Conservation (phyloP, 53 echinoderm and acorn worm genomes). For the Temnopleurus reevesii region DNA sequence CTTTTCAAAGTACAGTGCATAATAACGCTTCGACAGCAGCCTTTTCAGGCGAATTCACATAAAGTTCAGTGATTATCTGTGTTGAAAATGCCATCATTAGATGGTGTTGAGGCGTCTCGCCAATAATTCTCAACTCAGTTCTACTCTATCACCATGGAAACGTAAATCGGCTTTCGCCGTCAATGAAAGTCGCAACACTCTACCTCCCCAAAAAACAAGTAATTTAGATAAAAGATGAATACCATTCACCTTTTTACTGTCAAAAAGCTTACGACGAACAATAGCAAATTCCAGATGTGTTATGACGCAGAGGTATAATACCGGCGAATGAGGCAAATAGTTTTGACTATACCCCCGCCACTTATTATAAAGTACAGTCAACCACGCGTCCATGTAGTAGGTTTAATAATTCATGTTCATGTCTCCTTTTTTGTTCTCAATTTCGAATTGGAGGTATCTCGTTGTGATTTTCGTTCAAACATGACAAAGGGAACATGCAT, state of each 20-base stretch:
- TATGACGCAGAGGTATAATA: not conserved
- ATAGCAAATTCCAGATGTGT: not conserved
- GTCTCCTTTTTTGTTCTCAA: not conserved
- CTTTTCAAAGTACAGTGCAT: too few relatives aligned
- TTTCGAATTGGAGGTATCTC: not conserved
- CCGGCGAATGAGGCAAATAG: not conserved
- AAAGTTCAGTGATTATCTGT: too few relatives aligned
- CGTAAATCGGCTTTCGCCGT: not conserved
- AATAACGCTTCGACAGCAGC: too few relatives aligned
- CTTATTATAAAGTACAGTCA: conserved; percentile 1
- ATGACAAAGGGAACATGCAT: conserved; percentile 6
- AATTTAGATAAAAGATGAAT: not conserved
- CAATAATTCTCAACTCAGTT: not conserved
- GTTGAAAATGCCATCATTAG: not conserved
- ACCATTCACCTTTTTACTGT: not conserved
- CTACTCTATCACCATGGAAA: not conserved
- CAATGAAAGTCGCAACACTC: not conserved
- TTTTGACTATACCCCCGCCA: not conserved
- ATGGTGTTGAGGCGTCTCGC: not conserved
- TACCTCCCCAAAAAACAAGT: not conserved
- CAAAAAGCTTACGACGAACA: not conserved
- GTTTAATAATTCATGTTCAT: conserved; percentile 18
- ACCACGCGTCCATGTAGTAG: not conserved
- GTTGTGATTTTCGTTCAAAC: not conserved
- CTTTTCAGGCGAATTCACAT: too few relatives aligned